phyloP scores from a whole-genome alignment of 1,140 invertebrate species.

The Holcopasites calliopsidis region DNA sequence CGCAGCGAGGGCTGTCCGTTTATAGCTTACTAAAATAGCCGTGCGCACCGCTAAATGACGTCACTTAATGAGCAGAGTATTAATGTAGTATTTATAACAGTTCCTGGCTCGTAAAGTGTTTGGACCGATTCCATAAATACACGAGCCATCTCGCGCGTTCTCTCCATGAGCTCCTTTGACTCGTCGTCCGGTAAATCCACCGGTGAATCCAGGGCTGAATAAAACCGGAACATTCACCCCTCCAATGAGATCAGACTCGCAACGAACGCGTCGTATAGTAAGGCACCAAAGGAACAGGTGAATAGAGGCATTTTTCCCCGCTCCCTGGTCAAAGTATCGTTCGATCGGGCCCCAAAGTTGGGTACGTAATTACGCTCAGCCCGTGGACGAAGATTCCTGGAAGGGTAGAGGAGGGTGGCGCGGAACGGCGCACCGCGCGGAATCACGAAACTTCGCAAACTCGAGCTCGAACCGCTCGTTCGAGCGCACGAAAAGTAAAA shows the following conservation, averaged over 20 bases:
- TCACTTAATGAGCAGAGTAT: slow-evolving; percentile 69
- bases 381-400: not conserved
- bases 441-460: slow-evolving; percentile 61
- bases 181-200: not conserved
- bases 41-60: slow-evolving; percentile 62
- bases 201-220: not conserved
- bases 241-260: not conserved
- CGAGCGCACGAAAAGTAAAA: slow-evolving; percentile 35
- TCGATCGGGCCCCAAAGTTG: slow-evolving; percentile 41
- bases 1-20: slow-evolving; percentile 3
- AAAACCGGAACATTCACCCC: not conserved
- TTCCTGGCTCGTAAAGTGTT: slow-evolving; percentile 59
- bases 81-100: slow-evolving; percentile 67
- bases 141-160: slow-evolving; percentile 37
- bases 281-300: not conserved
- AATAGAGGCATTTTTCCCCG: not conserved
- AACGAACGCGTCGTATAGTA: not conserved
- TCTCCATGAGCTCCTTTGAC: not conserved
- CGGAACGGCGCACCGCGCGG: slow-evolving; percentile 21
- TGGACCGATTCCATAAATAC: slow-evolving; percentile 63
- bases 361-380: slow-evolving; percentile 44
- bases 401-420: not conserved
- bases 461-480: slow-evolving; percentile 46
- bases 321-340: not conserved
- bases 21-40: slow-evolving; percentile 62